Conservation (phyloP, 2,797 vertebrate species). For the Ctenopoma kingsleyae region DNA sequence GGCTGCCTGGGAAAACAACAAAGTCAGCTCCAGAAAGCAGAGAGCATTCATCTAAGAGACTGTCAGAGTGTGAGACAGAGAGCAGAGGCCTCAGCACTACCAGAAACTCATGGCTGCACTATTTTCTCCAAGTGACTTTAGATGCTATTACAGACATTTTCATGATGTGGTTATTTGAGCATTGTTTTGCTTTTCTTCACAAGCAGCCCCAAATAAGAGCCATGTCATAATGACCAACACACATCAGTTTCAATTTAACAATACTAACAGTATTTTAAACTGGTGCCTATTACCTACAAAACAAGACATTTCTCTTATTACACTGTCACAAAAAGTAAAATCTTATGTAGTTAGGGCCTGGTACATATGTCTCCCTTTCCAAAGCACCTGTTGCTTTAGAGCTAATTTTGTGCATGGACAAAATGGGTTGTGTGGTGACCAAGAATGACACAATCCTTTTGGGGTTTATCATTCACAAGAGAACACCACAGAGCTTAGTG, state of each 20-base stretch:
- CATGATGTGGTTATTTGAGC: slow-evolving; percentile 32
- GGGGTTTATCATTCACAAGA: slow-evolving; percentile 11
- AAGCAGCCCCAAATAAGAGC: slow-evolving; percentile 16
- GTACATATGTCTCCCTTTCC: neutral
- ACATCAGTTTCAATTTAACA: slow-evolving; percentile 26
- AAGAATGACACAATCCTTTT: neutral
- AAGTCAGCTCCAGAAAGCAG: slow-evolving; percentile 84
- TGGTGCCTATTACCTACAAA: neutral
- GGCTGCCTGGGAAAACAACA: slow-evolving; percentile 86
- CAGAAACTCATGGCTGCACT: slow-evolving; percentile 65
- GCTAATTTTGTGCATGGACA: neutral
- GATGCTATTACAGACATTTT: slow-evolving; percentile 42
- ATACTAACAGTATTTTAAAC: slow-evolving; percentile 8
- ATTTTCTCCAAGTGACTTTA: slow-evolving; percentile 59
- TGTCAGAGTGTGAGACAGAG: slow-evolving; percentile 79
- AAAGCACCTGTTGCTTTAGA: slow-evolving; percentile 6
- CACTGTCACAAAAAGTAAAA: neutral
- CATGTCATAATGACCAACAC: slow-evolving; percentile 16
- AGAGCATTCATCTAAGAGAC: slow-evolving; percentile 81
- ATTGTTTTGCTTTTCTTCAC: slow-evolving; percentile 12
- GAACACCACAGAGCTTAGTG: neutral
- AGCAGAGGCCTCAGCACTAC: slow-evolving; percentile 79
- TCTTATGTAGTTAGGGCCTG: neutral
- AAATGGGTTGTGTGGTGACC: neutral
- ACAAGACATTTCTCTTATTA: neutral